Conservation (phyloP, 1,140 invertebrate species). For the Lepidostoma basale region DNA sequence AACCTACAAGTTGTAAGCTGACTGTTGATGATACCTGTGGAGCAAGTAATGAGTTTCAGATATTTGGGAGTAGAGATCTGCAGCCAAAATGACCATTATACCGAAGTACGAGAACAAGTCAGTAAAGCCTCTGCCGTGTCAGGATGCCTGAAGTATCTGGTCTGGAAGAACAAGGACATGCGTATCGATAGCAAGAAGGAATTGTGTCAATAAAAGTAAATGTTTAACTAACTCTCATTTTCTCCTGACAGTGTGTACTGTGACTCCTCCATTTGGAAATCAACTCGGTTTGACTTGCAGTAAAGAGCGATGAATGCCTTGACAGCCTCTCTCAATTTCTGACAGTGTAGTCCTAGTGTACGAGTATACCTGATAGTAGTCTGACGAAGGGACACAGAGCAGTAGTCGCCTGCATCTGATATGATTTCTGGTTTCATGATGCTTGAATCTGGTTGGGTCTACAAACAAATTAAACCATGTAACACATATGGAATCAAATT, state of each 20-base stretch:
- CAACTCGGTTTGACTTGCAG: slow-evolving; percentile 50
- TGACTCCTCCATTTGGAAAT: slow-evolving; percentile 53
- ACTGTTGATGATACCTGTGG: too few relatives aligned
- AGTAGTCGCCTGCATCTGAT: slow-evolving; percentile 59
- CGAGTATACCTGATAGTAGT: slow-evolving; percentile 52
- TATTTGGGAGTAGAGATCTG: too few relatives aligned
- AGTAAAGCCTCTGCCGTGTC: too few relatives aligned
- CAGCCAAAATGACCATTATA: too few relatives aligned
- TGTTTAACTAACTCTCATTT: slow-evolving; percentile 50
- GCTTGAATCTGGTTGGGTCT: slow-evolving; percentile 57
- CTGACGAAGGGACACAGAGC: slow-evolving; percentile 52
- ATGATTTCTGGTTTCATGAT: slow-evolving; percentile 65
- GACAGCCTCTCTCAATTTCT: slow-evolving; percentile 55
- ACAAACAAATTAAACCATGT: slow-evolving; percentile 47
- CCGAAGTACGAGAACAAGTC: too few relatives aligned
- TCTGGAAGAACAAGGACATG: too few relatives aligned
- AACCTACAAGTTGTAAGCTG: too few relatives aligned
- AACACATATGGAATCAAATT: too few relatives aligned
- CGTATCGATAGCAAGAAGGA: too few relatives aligned
- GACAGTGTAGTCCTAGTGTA: slow-evolving; percentile 51
- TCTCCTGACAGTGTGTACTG: slow-evolving; percentile 47
- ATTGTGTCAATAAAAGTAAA: too few relatives aligned
- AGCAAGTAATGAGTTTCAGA: too few relatives aligned
- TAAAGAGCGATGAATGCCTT: slow-evolving; percentile 54
- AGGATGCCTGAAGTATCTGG: too few relatives aligned